Conservation (phyloP, 64 coral and sea anemone species). For the Cladopsammia gracilis region DNA sequence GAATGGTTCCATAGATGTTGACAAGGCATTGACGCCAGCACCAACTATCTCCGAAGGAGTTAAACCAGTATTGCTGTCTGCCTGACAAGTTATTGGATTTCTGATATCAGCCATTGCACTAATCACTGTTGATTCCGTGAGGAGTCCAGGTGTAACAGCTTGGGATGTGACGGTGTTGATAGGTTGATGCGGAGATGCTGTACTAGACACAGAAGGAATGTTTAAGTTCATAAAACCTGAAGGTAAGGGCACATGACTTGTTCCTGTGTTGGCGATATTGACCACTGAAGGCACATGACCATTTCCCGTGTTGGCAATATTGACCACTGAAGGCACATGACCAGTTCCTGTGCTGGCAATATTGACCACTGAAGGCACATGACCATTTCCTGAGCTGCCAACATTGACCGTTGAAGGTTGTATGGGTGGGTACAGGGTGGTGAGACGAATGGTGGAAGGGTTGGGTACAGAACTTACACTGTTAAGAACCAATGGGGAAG, state of each 20-base stretch:
- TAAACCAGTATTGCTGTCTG: background rate
- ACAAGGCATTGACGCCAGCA: too few relatives aligned
- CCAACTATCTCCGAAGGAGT: too few relatives aligned
- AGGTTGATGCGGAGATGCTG: background rate
- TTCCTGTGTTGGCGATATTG: background rate
- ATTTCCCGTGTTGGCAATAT: background rate
- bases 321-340: background rate
- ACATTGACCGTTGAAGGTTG: background rate
- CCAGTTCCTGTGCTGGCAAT: background rate
- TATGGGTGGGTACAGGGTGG: background rate
- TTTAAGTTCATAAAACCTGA: too few relatives aligned
- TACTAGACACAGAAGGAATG: background rate
- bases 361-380: background rate
- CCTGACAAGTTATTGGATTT: background rate
- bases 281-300: background rate
- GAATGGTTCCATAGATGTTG: background rate
- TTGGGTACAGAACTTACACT: background rate
- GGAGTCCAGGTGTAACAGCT: background rate
- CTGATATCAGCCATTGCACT: background rate
- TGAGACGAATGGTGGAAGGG: background rate
- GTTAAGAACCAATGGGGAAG: background rate
- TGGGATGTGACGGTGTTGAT: background rate
- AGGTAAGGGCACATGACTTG: background rate
- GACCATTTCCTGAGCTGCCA: background rate
- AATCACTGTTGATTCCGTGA: background rate